A percentile compares a stretch with the other conserved stretches of the same genome.
phyloP scores from a whole-genome alignment of 2,797 vertebrate species.

The Hippoglossus hippoglossus region DNA sequence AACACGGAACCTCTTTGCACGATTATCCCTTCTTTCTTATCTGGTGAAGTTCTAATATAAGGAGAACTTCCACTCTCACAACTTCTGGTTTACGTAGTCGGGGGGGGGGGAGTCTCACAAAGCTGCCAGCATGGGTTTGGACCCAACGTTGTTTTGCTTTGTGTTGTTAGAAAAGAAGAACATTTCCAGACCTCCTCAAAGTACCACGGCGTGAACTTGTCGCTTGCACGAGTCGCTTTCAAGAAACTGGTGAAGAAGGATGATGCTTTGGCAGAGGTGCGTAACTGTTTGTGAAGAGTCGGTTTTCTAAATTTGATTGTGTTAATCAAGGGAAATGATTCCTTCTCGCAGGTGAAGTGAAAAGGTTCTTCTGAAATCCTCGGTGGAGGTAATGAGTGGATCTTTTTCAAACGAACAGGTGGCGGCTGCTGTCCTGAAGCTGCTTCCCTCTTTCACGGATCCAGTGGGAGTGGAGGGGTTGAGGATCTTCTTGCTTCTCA shows the following conservation, averaged over 20 bases:
- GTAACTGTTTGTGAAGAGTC: background rate
- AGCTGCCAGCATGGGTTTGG: too few species aligned
- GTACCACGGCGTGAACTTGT: slow-evolving; percentile 68
- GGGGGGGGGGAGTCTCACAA: too few species aligned
- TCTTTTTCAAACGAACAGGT: slow-evolving; percentile 63
- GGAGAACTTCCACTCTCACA: too few species aligned
- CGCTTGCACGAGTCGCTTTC: slow-evolving; percentile 49
- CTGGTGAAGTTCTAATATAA: too few species aligned
- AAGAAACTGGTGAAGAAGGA: slow-evolving; percentile 50
- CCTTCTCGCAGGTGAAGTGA: too few species aligned
- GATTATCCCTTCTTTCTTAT: background rate
- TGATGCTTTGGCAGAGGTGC: slow-evolving; percentile 58
- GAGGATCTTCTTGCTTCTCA: slow-evolving; percentile 82
- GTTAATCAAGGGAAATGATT: too few species aligned
- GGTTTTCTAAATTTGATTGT: too few species aligned
- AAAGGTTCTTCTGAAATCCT: too few species aligned
- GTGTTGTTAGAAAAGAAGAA: slow-evolving; percentile 54
- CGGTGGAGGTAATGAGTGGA: too few species aligned
- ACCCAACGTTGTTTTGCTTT: background rate
- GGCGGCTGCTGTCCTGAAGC: slow-evolving; percentile 38
- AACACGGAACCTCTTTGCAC: slow-evolving; percentile 4
- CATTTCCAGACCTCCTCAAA: slow-evolving; percentile 69
- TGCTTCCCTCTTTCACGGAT: slow-evolving; percentile 58
- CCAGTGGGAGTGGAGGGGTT: slow-evolving; percentile 77
- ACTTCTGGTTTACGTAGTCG: too few species aligned